Base-by-base conservation (phyloP, 37 sponge, comb jelly and placozoan species). In the Halisarca cf. caerulea region DNA sequence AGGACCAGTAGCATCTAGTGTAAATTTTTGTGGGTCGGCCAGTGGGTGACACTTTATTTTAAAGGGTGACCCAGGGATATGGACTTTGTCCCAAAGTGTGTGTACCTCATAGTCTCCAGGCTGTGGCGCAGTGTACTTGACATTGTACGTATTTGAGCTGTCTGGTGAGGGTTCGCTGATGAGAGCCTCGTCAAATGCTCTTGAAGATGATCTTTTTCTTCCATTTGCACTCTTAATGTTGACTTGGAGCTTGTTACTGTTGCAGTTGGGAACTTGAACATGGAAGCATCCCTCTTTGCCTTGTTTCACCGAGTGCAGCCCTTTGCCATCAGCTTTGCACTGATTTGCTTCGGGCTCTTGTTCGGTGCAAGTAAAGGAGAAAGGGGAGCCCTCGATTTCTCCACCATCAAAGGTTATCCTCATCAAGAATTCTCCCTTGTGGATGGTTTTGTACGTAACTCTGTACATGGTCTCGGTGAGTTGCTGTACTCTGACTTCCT, bases 371-470 rank as follows among this genome's bases (percentile, higher is more conserved):
- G 36, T 40, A 44, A 74, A 44, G 6, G 37, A 2, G 77, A 74
- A 74, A 4, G 77, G 77, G 23, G 77, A 74, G 8, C 77, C 77
- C 0, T 74, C 77, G 24, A 74, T 74, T n/a, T 74, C 77, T 39
- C 41, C 24, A 0, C 44, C 77, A 41, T 41, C 36, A 44, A 44
- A 74, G 77, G 24, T 36, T 23, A 74, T 43, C 24, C 44, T 20
- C 45, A 74, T 44, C 20, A 2, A 15, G 7, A 9, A 74, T 2
- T 74, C 77, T 15, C 42, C 77, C 21, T n/a, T 40, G 8, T 41
- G 24, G 20, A 17, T 23, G 2, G 45, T 21, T 23, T 40, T 33
- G 77, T 36, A 74, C 18, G 24, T 9, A 1, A 74, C 45, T 25
- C 24, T 74, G 20, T 40, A 43, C 45, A 74, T 40, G 0, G 77